Evolutionary conservation across 2,113 vertebrate genomes (phyloP), one percentile per base, ranked within the genome.

Genomic region (Anoplopoma fimbria): DNA sequence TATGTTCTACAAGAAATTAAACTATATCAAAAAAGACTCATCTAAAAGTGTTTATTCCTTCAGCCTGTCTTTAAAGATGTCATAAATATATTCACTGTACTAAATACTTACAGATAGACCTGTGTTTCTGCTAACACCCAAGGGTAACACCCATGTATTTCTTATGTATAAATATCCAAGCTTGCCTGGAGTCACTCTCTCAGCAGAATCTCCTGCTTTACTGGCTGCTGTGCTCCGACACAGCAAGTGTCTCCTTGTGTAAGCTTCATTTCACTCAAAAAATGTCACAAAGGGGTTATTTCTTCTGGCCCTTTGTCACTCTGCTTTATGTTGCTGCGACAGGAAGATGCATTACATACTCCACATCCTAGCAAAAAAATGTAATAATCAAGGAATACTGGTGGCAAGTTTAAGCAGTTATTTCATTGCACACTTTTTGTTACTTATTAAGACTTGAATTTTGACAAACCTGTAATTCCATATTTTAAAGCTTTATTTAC

Each of bases 241-340:
- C 34, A 47, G 67, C 2, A 57, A 63, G 53, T 77, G 69, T 75
- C 65, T 67, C 61, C 33, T 36, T 33, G 13, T 34, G 19, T 73
- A 13, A 34, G 73, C 69, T 57, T 78, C 65, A 45, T 65, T 78
- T 68, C 67, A 78, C 69, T 55, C 17, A 25, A 23, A 25, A 53
- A 40, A 61, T 29, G 57, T 65, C 27, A 47, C 45, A 64, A 7
- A 17, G 12, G 1, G 4, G 9, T 71, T 33, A 15, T 25, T 42
- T 73, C 29, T 74, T 57, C 14, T 13, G n/a, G 2, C 8, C 25
- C 4, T 57, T 6, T 60, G 33, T 61, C n/a, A 6, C 19, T 6
- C 25, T 75, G 47, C 27, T 68, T 47, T 17, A 12, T 33, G 40
- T 31, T 25, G 17, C 31, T 62, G 9, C n/a, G 9, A 72, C 12